Evolutionary conservation across 2,888 invertebrate genomes (phyloP).

Genomic region (Sceliomorpha sp.): DNA sequence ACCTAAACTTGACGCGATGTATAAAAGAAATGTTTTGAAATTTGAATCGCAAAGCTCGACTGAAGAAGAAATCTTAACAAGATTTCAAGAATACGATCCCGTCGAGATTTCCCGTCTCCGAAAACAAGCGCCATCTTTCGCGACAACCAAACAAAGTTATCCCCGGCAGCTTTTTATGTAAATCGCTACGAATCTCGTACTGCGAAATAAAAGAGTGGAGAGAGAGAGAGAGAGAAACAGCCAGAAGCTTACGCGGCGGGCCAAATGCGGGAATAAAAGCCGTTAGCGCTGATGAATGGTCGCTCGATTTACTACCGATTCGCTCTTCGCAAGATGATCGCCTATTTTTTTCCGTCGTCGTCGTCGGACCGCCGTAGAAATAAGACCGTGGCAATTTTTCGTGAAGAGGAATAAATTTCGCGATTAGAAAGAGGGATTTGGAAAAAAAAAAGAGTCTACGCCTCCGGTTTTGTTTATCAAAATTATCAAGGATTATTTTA

Average conservation of each 20-base stretch:
- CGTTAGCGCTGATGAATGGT: constrained; percentile 63
- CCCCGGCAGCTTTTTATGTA: constrained; percentile 57
- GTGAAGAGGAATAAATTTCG: no score
- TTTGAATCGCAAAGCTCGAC: no score
- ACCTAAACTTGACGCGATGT: no score
- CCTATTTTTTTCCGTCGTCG: constrained; percentile 36
- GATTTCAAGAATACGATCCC: no score
- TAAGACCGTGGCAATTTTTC: no score
- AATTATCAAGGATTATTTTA: no score
- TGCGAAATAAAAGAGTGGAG: constrained; percentile 54
- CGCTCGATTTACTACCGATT: constrained; percentile 59
- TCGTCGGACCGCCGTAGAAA: no score
- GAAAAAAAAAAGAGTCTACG: no score
- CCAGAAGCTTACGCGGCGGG: constrained; percentile 77
- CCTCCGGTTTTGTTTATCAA: no score
- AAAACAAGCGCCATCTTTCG: constrained; percentile 38
- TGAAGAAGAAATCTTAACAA: no score
- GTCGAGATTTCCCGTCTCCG: background rate
- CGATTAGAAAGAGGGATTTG: no score
- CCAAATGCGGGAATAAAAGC: constrained; percentile 63
- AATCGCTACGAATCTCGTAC: constrained; percentile 49
- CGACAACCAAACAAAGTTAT: constrained; percentile 40
- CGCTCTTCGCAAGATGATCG: constrained; percentile 35
- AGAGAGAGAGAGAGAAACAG: constrained; percentile 61
- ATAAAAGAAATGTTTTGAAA: no score